phyloP scores from a whole-genome alignment of 1,140 invertebrate species.

The Heliconius hewitsoni region DNA sequence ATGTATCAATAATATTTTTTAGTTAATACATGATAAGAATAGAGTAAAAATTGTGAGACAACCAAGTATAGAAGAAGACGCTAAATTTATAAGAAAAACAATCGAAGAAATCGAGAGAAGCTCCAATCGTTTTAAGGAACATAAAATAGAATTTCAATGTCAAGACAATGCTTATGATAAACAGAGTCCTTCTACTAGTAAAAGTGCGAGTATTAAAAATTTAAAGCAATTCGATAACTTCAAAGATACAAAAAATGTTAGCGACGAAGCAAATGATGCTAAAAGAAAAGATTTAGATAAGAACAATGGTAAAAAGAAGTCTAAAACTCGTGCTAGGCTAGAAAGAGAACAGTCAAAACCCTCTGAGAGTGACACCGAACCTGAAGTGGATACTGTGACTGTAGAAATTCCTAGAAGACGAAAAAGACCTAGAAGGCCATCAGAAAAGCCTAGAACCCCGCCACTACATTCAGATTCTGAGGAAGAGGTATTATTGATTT shows the following conservation, averaged over 20 bases:
- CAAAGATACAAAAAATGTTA: conserved; percentile 48
- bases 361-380: conserved; percentile 78
- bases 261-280: conserved; percentile 64
- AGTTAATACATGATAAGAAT: conserved; percentile 58
- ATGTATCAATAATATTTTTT: conserved; percentile 40
- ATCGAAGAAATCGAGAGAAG: conserved; percentile 76
- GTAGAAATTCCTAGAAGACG: conserved; percentile 78
- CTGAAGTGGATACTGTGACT: conserved; percentile 76
- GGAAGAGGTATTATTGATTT: conserved; percentile 57
- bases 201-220: conserved; percentile 47
- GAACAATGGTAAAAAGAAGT: conserved; percentile 67
- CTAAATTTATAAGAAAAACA: conserved; percentile 72
- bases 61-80: conserved; percentile 73
- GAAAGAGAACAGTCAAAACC: conserved; percentile 79
- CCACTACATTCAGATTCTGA: conserved; percentile 73
- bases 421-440: conserved; percentile 69
- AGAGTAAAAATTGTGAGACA: conserved; percentile 60
- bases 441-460: conserved; percentile 72
- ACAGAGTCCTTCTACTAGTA: conserved; percentile 50
- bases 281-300: conserved; percentile 69
- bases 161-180: conserved; percentile 35
- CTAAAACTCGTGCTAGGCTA: conserved; percentile 75
- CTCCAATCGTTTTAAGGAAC: conserved; percentile 58
- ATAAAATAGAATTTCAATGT: conserved; percentile 17
- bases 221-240: conserved; percentile 49